These are phyloP conservation scores for Thera britannica DNA, from an alignment of 2,888 invertebrate genomes.

Conservation along the genomic window DNA sequence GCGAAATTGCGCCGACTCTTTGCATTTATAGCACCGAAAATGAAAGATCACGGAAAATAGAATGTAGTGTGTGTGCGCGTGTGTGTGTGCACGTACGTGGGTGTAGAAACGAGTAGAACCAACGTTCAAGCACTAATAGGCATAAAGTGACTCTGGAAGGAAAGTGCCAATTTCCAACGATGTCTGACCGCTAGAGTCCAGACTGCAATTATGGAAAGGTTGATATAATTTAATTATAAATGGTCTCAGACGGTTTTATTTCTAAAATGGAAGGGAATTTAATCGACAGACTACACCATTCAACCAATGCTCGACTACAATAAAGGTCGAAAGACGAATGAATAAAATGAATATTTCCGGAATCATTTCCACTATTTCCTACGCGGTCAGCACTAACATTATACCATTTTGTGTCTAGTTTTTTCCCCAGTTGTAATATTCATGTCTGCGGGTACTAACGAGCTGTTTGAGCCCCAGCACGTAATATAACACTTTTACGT, in stretches of 20 bases:
- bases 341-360: slow-evolving; percentile 5
- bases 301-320: too few relatives aligned
- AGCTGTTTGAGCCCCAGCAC: slow-evolving; percentile 35
- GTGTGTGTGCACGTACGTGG: slow-evolving; percentile 8
- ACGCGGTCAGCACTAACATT: slow-evolving; percentile 19
- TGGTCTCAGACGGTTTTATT: too few relatives aligned
- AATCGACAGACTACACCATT: too few relatives aligned
- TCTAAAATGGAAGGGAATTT: too few relatives aligned
- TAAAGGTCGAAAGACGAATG: too few relatives aligned
- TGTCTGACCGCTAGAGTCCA: too few relatives aligned
- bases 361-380: slow-evolving; percentile 21
- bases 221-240: too few relatives aligned
- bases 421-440: slow-evolving; percentile 42
- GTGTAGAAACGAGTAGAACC: too few relatives aligned
- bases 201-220: too few relatives aligned
- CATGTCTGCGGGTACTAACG: slow-evolving; percentile 45
- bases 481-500: slow-evolving; percentile 34
- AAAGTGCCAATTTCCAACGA: too few relatives aligned
- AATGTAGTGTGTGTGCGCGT: slow-evolving; percentile 36
- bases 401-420: slow-evolving; percentile 20
- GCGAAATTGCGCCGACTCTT: slow-evolving; percentile 64
- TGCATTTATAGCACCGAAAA: slow-evolving; percentile 73
- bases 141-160: too few relatives aligned
- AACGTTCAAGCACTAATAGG: too few relatives aligned
- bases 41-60: slow-evolving; percentile 65